phyloP scores from a whole-genome alignment of 37 sponge, comb jelly and placozoan species.

The Theonella swinhoei region DNA sequence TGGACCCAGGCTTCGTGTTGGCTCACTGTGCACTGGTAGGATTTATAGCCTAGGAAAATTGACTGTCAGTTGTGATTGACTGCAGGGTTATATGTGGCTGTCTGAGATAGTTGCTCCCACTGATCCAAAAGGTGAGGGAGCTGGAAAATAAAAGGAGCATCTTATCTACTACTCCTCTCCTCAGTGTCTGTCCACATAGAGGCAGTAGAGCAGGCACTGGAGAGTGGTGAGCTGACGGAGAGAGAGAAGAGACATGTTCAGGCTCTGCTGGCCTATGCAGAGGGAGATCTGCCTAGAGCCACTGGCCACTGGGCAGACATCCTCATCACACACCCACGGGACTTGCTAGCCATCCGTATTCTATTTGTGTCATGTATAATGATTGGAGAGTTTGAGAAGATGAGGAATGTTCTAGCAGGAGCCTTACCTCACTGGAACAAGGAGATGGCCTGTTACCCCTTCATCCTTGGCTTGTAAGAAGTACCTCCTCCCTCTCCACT shows the following conservation, averaged over 20 bases:
- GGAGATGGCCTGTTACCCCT: conserved; percentile 46
- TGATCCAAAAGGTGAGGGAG: conserved; percentile 16
- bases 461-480: conserved; percentile 58
- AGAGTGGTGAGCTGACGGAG: conserved; percentile 6
- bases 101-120: not conserved
- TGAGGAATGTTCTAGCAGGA: conserved; percentile 51
- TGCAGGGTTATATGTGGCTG: conserved; percentile 6
- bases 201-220: conserved; percentile 19
- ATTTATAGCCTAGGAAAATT: not conserved
- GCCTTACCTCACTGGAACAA: conserved; percentile 54
- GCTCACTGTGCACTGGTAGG: conserved; percentile 33
- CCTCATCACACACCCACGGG: conserved; percentile 36
- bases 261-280: conserved; percentile 49
- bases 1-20: conserved; percentile 10
- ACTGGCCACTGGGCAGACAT: conserved; percentile 18
- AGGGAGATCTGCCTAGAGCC: conserved; percentile 34
- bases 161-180: not conserved
- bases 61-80: no score
- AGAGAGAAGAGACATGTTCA: conserved; percentile 42
- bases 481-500: not conserved
- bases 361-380: conserved; percentile 16
- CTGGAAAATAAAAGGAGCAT: no score
- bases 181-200: conserved; percentile 41
- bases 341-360: conserved; percentile 41
- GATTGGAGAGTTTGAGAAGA: conserved; percentile 52